Evolutionary conservation across 2,888 invertebrate genomes (phyloP).

Genomic region (Trissolcus brochymenae): DNA sequence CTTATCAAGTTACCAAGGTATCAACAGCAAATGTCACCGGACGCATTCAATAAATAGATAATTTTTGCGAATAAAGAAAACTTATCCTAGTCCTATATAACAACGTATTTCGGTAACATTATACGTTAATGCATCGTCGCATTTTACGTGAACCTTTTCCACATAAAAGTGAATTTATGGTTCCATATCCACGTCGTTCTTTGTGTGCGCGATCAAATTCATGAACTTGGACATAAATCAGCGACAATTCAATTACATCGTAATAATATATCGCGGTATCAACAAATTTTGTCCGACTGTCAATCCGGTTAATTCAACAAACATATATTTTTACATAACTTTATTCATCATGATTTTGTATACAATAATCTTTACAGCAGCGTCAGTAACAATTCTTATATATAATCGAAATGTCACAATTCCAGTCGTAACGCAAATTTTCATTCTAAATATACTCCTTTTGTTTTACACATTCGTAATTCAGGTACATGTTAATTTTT

Average conservation of each 20-base stretch:
- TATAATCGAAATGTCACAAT: slow-evolving; percentile 42
- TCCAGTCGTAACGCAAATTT: slow-evolving; percentile 31
- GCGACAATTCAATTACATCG: background rate
- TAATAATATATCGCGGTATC: background rate
- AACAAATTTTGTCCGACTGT: background rate
- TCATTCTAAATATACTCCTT: slow-evolving; percentile 33
- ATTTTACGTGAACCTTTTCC: slow-evolving; percentile 18
- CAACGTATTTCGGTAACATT: slow-evolving; percentile 39
- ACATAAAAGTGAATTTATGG: slow-evolving; percentile 12
- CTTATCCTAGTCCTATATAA: slow-evolving; percentile 30
- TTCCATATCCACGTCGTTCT: slow-evolving; percentile 4
- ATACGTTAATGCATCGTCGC: slow-evolving; percentile 41
- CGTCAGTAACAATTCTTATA: slow-evolving; percentile 43
- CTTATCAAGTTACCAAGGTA: slow-evolving; percentile 7
- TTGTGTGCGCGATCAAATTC: too few species aligned
- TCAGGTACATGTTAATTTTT: slow-evolving; percentile 48
- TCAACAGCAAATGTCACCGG: slow-evolving; percentile 8
- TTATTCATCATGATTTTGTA: slow-evolving; percentile 10
- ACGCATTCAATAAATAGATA: slow-evolving; percentile 15
- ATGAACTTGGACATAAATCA: background rate
- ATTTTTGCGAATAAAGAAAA: slow-evolving; percentile 23
- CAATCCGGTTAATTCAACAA: too few species aligned
- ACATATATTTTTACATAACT: slow-evolving; percentile 9
- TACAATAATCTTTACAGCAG: slow-evolving; percentile 47
- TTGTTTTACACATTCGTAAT: slow-evolving; percentile 38